Evolutionary conservation across 2,113 vertebrate genomes (phyloP), one percentile per base, ranked within the genome.

Genomic region (Illadopsis cleaveri): DNA sequence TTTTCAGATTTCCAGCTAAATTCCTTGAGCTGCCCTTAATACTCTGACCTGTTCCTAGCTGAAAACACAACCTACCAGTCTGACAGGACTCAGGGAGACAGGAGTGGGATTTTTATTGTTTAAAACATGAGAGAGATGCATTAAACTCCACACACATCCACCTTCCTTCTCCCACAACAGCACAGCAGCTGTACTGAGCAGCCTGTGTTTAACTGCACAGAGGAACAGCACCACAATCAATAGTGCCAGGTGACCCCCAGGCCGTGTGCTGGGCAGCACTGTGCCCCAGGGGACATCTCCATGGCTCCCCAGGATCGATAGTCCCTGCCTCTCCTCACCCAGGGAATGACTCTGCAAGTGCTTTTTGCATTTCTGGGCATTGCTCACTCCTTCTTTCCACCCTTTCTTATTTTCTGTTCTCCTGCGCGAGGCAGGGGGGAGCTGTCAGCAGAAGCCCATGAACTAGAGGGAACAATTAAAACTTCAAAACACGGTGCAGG

Each of bases 21-120:
- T 89, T 96, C 93, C 86, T 93, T 89, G 35, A 94, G 83, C 76
- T 57, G 82, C 30, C 51, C 58, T 54, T 90, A 96, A 82, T 93
- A 77, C 73, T 78, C 48, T 70, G 79, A 93, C 73, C 85, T 70
- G 20, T 83, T 90, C 86, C 82, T 30, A 84, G 51, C 56, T 86
- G 50, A 15, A 93, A 90, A 13, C 57, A 68, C 47, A 86, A 35
- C 53, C 45, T 11, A 30, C 47, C 57, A 54, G 6, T 45, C 79
- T 53, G 47, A 22, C 6, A 4, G 10, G 54, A 82, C 58, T 65
- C 40, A 16, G 33, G 42, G 45, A 53, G 42, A 70, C 0, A 0
- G 10, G 19, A 77, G 23, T 31, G 12, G 60, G 31, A 35, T 45
- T 51, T n/a, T 42, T n/a, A 13, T 53, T 31, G 11, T 38, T 45